Percentiles rank a stretch among this genome's conserved stretches.
Evolutionary conservation across 2,113 vertebrate species (phyloP).

Genomic region (Sciurus niger): DNA sequence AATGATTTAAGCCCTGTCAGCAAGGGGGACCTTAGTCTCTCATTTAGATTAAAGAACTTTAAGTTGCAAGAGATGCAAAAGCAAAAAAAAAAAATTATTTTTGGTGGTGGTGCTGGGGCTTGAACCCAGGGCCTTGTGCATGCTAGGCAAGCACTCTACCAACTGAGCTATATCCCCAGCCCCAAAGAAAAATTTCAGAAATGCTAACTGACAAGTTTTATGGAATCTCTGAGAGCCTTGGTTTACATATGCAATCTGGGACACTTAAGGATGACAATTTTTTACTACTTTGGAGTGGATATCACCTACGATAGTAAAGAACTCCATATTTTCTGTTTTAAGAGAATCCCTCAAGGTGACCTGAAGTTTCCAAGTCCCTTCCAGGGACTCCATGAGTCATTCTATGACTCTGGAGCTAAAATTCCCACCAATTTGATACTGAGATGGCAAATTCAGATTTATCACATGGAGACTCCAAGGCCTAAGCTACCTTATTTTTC

Average conservation of each 20-base stretch:
- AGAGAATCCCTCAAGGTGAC: background rate
- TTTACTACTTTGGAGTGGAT: background rate
- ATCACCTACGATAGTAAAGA: background rate
- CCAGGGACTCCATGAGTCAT: background rate
- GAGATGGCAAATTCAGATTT: slow-evolving; percentile 27
- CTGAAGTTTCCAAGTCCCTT: slow-evolving; percentile 19
- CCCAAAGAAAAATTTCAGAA: background rate
- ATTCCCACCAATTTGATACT: background rate
- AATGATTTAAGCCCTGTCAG: background rate
- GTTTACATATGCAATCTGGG: background rate
- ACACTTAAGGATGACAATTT: background rate
- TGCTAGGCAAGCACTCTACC: too few relatives aligned
- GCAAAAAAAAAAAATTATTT: background rate
- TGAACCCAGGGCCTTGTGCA: too few relatives aligned
- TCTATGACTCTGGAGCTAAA: slow-evolving; percentile 43
- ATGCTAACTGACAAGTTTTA: background rate
- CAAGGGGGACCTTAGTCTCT: background rate
- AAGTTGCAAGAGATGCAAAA: background rate
- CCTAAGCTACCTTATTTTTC: background rate
- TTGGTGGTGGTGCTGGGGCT: too few relatives aligned
- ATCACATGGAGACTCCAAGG: background rate
- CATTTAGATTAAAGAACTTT: slow-evolving; percentile 22
- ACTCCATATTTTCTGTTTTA: slow-evolving; percentile 42
- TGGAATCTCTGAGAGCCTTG: background rate
- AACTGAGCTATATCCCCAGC: too few relatives aligned